Evolutionary conservation across 2,888 invertebrate genomes (phyloP).

Genomic region (Cataglyphis albicans): DNA sequence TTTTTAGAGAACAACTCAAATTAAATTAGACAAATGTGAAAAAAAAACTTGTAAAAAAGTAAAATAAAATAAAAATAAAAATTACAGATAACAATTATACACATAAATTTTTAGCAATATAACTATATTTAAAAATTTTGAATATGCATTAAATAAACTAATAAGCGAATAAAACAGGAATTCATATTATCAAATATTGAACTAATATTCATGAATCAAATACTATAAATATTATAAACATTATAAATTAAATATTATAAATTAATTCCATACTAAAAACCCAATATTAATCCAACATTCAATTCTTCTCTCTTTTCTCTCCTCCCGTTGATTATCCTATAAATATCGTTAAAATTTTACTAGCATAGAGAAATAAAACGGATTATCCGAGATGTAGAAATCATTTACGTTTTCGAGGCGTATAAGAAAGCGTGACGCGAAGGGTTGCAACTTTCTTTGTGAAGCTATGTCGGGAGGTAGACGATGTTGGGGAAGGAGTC

Average conservation of each 20-base stretch:
- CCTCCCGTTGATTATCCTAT: not conserved
- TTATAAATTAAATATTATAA: not conserved
- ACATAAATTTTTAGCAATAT: not conserved
- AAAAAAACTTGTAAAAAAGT: not conserved
- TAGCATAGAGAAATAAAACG: not conserved
- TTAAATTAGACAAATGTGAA: not conserved
- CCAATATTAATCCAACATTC: not conserved
- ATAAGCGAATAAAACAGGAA: not conserved
- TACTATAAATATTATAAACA: no score
- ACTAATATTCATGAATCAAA: not conserved
- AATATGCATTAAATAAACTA: not conserved
- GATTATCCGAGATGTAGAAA: slow-evolving; percentile 7
- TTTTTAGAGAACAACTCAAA: no score
- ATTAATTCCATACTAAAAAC: not conserved
- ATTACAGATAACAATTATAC: not conserved
- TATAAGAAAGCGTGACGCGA: slow-evolving; percentile 38
- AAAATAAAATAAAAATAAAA: not conserved
- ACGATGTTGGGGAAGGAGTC: not conserved
- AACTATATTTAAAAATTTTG: not conserved
- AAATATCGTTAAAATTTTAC: not conserved
- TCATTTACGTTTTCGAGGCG: slow-evolving; percentile 12
- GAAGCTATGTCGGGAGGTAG: slow-evolving; percentile 23
- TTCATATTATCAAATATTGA: not conserved
- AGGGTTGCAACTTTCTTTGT: slow-evolving; percentile 44
- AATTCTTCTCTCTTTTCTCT: not conserved